Conservation (phyloP, 2,113 vertebrate species). For the Entelurus aequoreus region DNA sequence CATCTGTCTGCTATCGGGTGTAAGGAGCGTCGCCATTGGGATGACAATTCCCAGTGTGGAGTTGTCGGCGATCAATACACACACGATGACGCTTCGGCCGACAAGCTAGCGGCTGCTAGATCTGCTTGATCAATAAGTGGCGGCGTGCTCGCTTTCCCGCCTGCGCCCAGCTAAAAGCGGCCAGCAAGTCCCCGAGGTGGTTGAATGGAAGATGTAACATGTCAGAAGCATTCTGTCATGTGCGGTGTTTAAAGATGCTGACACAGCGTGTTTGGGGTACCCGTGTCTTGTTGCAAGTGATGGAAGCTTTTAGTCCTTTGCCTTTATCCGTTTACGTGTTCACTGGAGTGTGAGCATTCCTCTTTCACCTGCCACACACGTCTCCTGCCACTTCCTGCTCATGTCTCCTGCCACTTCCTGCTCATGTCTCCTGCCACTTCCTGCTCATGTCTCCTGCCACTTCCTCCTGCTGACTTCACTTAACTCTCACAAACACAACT, state of each 20-base stretch:
- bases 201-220: slow-evolving; percentile 78
- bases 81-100: slow-evolving; percentile 70
- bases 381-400: slow-evolving; percentile 45
- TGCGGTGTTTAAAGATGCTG: slow-evolving; percentile 74
- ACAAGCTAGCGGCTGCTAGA: slow-evolving; percentile 69
- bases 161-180: slow-evolving; percentile 69
- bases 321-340: slow-evolving; percentile 63
- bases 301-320: slow-evolving; percentile 69
- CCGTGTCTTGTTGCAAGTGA: slow-evolving; percentile 68
- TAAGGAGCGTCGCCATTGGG: slow-evolving; percentile 64
- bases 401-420: slow-evolving; percentile 43
- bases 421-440: slow-evolving; percentile 54
- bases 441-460: slow-evolving; percentile 50
- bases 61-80: slow-evolving; percentile 81
- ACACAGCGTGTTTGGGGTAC: slow-evolving; percentile 62
- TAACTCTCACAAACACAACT: not conserved
- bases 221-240: slow-evolving; percentile 81
- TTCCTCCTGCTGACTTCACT: too few species aligned
- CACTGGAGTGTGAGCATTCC: slow-evolving; percentile 55
- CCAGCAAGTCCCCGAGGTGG: slow-evolving; percentile 68
- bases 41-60: slow-evolving; percentile 74
- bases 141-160: slow-evolving; percentile 62
- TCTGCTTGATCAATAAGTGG: slow-evolving; percentile 76
- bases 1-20: slow-evolving; percentile 44
- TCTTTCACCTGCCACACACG: slow-evolving; percentile 54